Conservation (phyloP, 2,888 invertebrate genomes). For the Alitta virens region DNA sequence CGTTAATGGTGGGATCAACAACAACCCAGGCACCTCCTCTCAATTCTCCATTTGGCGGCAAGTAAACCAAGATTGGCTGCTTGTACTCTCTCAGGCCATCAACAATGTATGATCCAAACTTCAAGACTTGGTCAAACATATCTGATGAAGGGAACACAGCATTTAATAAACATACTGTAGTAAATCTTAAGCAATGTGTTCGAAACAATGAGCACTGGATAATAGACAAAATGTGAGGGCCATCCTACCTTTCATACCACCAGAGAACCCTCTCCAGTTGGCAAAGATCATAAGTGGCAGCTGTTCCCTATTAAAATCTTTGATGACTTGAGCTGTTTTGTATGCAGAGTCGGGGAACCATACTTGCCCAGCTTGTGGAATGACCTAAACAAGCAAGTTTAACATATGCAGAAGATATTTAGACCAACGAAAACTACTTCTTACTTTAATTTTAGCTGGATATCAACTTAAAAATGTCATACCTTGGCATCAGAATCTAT, state of each 20-base stretch:
- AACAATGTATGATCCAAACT: constrained; percentile 98
- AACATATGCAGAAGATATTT: no score
- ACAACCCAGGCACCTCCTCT: constrained; percentile 98
- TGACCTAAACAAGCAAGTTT: background rate
- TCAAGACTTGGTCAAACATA: constrained; percentile 76
- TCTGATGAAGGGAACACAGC: constrained; percentile 33
- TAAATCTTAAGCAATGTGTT: no score
- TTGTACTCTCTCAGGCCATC: constrained; percentile 86
- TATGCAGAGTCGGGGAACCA: constrained; percentile 99
- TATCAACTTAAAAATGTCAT: background rate
- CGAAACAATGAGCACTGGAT: no score
- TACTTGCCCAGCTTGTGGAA: constrained; percentile 72
- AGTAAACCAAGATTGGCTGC: constrained; percentile 91
- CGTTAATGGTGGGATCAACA: constrained; percentile 94
- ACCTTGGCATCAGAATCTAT: constrained; percentile 93
- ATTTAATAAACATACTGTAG: no score
- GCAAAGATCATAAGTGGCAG: constrained; percentile 96
- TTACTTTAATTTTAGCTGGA: no score
- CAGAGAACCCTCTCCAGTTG: constrained; percentile 99
- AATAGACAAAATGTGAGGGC: no score
- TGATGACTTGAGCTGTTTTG: constrained; percentile 97
- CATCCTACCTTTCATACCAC: constrained; percentile 86
- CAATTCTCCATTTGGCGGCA: constrained; percentile 94
- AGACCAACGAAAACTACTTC: no score
- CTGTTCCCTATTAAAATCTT: constrained; percentile 91